A percentile compares a stretch with the other conserved stretches of the same genome.
These are phyloP conservation scores for Malurus melanocephalus DNA, from an alignment of 2,113 vertebrate genomes.

Conservation along the genomic window DNA sequence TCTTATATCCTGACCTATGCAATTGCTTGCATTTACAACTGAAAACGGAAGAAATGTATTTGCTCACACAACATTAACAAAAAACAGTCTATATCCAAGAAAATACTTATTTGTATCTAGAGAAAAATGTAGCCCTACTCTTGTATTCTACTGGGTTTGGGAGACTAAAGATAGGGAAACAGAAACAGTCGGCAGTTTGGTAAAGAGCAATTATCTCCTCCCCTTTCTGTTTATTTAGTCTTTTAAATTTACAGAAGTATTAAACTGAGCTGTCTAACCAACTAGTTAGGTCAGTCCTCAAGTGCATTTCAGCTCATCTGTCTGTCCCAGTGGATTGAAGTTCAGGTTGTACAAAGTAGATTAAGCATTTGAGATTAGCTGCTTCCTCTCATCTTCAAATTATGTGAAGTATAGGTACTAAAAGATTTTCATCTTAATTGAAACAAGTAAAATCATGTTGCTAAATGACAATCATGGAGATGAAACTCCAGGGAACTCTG, in stretches of 20 bases:
- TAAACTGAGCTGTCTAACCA: neutral
- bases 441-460: neutral
- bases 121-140: neutral
- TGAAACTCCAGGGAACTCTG: neutral
- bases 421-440: neutral
- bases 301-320: neutral
- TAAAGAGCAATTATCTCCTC: neutral
- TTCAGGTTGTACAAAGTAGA: neutral
- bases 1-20: neutral
- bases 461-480: neutral
- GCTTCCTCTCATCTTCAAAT: neutral
- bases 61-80: neutral
- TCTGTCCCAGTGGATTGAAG: neutral
- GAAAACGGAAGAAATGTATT: neutral
- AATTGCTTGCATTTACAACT: neutral
- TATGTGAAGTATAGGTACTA: neutral
- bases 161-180: neutral
- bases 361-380: neutral
- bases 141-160: neutral
- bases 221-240: neutral
- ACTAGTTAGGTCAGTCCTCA: neutral
- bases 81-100: neutral
- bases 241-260: neutral
- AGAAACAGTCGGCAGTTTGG: neutral
- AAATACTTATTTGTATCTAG: fast-evolving